Evolutionary conservation across 1,140 invertebrate genomes (phyloP), one percentile per base, ranked within the genome.

Genomic region (Apolygus lucorum): DNA sequence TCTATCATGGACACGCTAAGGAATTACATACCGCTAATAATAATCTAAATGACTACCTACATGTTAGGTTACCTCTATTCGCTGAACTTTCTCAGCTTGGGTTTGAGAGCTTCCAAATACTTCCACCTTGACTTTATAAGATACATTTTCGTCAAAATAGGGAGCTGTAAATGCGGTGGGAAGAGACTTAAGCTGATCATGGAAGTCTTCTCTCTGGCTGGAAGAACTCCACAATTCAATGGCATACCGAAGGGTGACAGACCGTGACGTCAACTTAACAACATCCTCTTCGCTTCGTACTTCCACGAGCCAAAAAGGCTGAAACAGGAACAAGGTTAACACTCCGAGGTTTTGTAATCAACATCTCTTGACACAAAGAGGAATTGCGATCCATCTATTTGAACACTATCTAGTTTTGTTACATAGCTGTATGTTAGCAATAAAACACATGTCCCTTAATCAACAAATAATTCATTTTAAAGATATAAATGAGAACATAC

Each of bases 101-200:
- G 82, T 83, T 71, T 92, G 88, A 79, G 91, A 90, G 76, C 89
- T 93, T 76, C 92, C 91, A 79, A 92, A 95, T 4, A 89, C 89
- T 79, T 95, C 92, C 14, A 96, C 90, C 72, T 86, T 84, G n/a
- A 95, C 84, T 82, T 89, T 90, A 75, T 92, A 95, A 8, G 88
- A 85, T 72, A 81, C 83, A 0, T 85, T 77, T 24, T 76, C 68
- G 25, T 78, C 73, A 71, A 84, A 82, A 76, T 85, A 85, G 2
- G 79, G 75, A 34, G 82, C 75, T 59, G 86, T 79, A 67, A 84
- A 75, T 67, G 82, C 75, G 68, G 77, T 74, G 0, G 85, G 81
- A 71, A 84, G 84, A 42, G 75, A 72, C 76, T 83, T 84, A 34
- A 93, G 79, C 69, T 85, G 82, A 1, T 80, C 72, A 76, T 93